These are phyloP conservation scores for Agrypnia vestita DNA, from an alignment of 1,140 invertebrate genomes.

Conservation along the genomic window DNA sequence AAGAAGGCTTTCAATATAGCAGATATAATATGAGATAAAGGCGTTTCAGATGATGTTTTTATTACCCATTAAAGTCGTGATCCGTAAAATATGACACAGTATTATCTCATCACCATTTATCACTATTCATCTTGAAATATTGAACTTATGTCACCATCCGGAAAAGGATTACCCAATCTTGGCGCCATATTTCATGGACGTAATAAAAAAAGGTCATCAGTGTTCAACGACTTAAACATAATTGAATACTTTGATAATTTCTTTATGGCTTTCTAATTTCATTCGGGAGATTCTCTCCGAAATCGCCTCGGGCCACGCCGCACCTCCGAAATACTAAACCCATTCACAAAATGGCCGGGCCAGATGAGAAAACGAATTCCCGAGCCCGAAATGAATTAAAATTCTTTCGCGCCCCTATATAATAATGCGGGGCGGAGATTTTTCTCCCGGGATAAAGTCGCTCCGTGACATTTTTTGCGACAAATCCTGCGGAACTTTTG, in stretches of 20 bases:
- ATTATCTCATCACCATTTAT: constrained; percentile 12
- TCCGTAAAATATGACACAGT: constrained; percentile 27
- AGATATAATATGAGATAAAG: constrained; percentile 8
- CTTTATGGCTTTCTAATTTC: constrained; percentile 18
- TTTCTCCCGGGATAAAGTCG: constrained; percentile 10
- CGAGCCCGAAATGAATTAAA: constrained; percentile 27
- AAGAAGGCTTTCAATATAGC: neutral
- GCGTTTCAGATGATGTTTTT: neutral
- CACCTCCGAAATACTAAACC: neutral
- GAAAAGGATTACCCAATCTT: neutral
- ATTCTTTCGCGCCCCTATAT: constrained; percentile 29
- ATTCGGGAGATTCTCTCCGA: neutral
- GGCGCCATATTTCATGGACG: neutral
- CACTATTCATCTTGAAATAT: constrained; percentile 15
- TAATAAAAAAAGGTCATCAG: constrained; percentile 12
- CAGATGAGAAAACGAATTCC: constrained; percentile 26
- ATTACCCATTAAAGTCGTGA: constrained; percentile 35
- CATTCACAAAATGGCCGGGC: neutral
- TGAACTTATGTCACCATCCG: neutral
- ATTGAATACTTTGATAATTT: constrained; percentile 16
- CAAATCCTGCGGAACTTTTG: constrained; percentile 19
- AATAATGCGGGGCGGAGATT: constrained; percentile 25
- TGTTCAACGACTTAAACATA: constrained; percentile 11
- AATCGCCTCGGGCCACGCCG: neutral
- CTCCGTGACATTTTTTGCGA: constrained; percentile 28